Evolutionary conservation across 2,113 vertebrate species (phyloP).

Genomic region (Oreochromis tanganicae): DNA sequence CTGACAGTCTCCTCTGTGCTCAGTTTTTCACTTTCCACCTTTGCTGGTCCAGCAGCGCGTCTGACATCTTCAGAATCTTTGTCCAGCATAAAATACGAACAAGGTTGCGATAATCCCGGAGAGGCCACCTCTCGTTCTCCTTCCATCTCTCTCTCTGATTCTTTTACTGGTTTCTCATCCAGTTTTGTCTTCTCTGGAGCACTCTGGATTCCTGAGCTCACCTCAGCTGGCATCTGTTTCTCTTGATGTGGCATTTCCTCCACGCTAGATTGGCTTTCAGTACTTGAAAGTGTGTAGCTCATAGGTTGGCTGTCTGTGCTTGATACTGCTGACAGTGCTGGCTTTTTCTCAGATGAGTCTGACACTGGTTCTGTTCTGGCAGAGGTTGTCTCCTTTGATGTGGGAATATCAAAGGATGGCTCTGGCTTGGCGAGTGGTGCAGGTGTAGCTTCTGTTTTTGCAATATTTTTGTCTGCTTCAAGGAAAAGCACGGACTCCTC

Average conservation of each 20-base stretch:
- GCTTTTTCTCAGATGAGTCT: conserved; percentile 18
- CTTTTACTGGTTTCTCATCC: conserved; percentile 59
- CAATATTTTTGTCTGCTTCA: conserved; percentile 5
- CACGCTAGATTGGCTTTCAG: conserved; percentile 41
- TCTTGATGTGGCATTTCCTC: conserved; percentile 42
- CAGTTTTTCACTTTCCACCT: conserved; percentile 16
- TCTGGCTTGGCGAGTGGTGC: conserved; percentile 14
- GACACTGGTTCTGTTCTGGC: background rate
- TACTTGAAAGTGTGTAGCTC: conserved; percentile 33
- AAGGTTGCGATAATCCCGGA: conserved; percentile 59
- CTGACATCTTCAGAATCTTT: conserved; percentile 29
- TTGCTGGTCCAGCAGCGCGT: background rate
- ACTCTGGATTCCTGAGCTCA: background rate
- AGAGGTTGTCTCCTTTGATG: background rate
- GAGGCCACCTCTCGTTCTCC: conserved; percentile 70
- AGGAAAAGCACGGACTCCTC: conserved; percentile 20
- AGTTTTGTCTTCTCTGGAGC: conserved; percentile 7
- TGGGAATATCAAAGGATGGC: background rate
- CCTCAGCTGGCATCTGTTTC: background rate
- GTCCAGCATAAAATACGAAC: conserved; percentile 59
- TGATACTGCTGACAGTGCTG: conserved; percentile 12
- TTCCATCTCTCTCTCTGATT: conserved; percentile 70
- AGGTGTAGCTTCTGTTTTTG: conserved; percentile 22
- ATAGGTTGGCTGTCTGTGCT: conserved; percentile 44
- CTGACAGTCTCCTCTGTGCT: background rate